Evolutionary conservation across 2,888 invertebrate genomes (phyloP).

Genomic region (Elmis aenea): DNA sequence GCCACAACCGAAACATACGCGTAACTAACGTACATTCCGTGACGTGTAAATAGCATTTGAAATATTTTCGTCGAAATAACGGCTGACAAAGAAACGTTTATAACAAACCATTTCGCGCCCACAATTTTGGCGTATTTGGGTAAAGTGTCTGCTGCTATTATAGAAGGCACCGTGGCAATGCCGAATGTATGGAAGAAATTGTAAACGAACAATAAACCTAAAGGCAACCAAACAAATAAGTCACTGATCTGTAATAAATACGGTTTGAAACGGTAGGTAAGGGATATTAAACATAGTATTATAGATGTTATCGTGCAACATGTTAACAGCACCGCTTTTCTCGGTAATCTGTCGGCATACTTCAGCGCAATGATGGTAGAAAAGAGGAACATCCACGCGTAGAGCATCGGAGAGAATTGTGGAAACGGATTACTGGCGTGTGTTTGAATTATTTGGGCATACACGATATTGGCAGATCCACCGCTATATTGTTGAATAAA

Average conservation of each 20-base stretch:
- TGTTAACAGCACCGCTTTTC: conserved; percentile 20
- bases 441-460: conserved; percentile 25
- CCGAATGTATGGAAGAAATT: conserved; percentile 26
- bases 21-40: conserved; percentile 21
- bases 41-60: conserved; percentile 22
- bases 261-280: conserved; percentile 17
- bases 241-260: conserved; percentile 16
- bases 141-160: conserved; percentile 19
- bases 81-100: conserved; percentile 26
- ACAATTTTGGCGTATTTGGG: conserved; percentile 20
- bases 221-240: conserved; percentile 21
- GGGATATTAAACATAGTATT: neutral
- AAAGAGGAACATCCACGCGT: conserved; percentile 19
- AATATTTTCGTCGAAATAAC: conserved; percentile 28
- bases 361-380: conserved; percentile 16
- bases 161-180: conserved; percentile 17
- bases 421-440: conserved; percentile 19
- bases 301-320: conserved; percentile 2
- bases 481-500: conserved; percentile 27
- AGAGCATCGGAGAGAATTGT: conserved; percentile 23
- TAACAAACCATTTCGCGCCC: conserved; percentile 19
- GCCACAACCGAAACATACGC: conserved; percentile 14
- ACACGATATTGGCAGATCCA: conserved; percentile 25
- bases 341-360: conserved; percentile 15
- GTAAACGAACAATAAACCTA: conserved; percentile 23